A percentile compares a stretch with the other conserved stretches of the same genome.
These are phyloP conservation scores for Crax fasciolata DNA, from an alignment of 2,797 vertebrate genomes.

Conservation along the genomic window DNA sequence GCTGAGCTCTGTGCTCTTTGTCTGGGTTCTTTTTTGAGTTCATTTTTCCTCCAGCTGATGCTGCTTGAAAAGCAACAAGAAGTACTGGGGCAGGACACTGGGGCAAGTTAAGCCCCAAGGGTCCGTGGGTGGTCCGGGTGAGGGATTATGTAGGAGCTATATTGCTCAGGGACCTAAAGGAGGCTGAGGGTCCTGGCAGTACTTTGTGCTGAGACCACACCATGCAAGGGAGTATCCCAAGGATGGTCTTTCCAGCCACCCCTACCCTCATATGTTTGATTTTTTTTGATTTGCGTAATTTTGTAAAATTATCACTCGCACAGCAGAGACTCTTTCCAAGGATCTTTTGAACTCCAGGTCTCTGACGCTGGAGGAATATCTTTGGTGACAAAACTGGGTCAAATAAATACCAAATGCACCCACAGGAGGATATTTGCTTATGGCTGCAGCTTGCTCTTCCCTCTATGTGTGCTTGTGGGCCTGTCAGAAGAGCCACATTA, in stretches of 20 bases:
- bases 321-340: neutral
- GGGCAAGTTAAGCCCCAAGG: neutral
- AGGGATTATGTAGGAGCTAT: neutral
- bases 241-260: neutral
- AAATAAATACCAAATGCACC: neutral
- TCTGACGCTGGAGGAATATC: neutral
- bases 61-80: neutral
- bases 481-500: neutral
- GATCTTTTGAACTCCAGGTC: neutral
- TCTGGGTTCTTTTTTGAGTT: neutral
- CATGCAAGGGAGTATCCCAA: neutral
- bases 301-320: neutral
- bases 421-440: accelerated
- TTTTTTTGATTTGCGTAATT: neutral
- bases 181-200: neutral
- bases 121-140: neutral
- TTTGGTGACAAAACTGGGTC: neutral
- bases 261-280: neutral
- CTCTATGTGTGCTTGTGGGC: neutral
- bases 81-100: neutral
- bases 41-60: neutral
- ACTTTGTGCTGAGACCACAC: accelerated
- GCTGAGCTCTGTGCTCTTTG: neutral
- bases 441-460: neutral
- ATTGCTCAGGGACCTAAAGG: neutral